A percentile compares a stretch with the other conserved stretches of the same genome.
These are phyloP conservation scores for Leuctra nigra DNA, from an alignment of 2,888 invertebrate genomes.

Conservation along the genomic window DNA sequence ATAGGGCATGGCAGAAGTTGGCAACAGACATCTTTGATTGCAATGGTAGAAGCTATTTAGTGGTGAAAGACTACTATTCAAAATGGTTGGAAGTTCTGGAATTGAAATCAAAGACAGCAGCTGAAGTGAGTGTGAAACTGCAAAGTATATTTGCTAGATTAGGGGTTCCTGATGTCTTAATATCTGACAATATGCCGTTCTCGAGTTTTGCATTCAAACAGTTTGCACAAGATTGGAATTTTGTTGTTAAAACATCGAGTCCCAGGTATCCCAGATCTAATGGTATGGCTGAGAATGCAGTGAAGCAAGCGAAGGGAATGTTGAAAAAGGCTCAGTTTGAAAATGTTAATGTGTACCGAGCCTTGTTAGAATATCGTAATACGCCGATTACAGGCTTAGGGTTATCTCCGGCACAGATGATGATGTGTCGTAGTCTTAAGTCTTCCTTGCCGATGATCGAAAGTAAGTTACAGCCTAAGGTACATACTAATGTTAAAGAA, in stretches of 20 bases:
- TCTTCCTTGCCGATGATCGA: background rate
- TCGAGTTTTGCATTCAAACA: background rate
- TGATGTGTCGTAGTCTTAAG: background rate
- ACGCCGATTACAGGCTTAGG: background rate
- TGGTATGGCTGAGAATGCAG: background rate
- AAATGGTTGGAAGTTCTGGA: constrained; percentile 7
- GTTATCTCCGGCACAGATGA: background rate
- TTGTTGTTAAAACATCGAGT: background rate
- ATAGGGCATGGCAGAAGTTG: background rate
- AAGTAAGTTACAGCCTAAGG: background rate
- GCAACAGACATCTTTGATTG: constrained; percentile 13
- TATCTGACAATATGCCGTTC: constrained; percentile 11
- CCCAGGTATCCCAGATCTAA: constrained; percentile 1
- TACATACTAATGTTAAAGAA: background rate
- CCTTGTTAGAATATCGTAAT: constrained; percentile 1
- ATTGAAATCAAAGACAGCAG: background rate
- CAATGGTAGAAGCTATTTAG: background rate
- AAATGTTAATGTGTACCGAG: background rate
- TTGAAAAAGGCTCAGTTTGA: background rate
- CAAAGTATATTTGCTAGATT: background rate
- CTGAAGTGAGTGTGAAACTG: background rate
- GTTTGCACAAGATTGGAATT: constrained; percentile 5
- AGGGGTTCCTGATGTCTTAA: background rate
- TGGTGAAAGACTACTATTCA: background rate
- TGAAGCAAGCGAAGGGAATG: background rate